A percentile compares a stretch with the other conserved stretches of the same genome.
Conservation (phyloP, 2,888 invertebrate species). For the Meteorus cinctellus region DNA sequence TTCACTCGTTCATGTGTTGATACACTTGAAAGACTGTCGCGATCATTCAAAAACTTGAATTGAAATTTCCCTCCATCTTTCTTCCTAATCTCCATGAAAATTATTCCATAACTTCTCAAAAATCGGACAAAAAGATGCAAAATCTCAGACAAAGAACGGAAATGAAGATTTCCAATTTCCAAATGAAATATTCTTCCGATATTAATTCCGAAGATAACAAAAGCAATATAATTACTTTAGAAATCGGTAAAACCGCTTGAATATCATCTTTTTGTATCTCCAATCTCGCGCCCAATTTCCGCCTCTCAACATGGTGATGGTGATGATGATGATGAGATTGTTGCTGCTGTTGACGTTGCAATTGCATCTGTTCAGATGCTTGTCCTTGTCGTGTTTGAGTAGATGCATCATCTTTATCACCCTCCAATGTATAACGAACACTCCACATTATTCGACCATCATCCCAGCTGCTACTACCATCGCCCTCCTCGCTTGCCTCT, state of each 20-base stretch:
- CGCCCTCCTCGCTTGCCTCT: constrained; percentile 87
- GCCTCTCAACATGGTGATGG: constrained; percentile 68
- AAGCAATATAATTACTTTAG: constrained; percentile 79
- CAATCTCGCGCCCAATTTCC: constrained; percentile 86
- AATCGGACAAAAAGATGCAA: too few species aligned
- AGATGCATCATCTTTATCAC: constrained; percentile 73
- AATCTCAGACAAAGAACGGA: too few species aligned
- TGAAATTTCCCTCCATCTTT: too few species aligned
- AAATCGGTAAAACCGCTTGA: constrained; percentile 93
- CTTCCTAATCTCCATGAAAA: too few species aligned
- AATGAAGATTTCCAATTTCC: too few species aligned
- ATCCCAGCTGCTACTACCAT: constrained; percentile 81
- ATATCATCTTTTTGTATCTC: constrained; percentile 96
- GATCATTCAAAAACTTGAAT: too few species aligned
- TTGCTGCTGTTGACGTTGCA: constrained; percentile 61
- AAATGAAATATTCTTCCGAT: too few species aligned
- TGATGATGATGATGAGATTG: constrained; percentile 65
- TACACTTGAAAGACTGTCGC: too few species aligned
- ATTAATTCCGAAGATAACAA: too few species aligned
- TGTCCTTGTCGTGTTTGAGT: constrained; percentile 63
- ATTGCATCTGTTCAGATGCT: constrained; percentile 57
- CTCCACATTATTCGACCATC: constrained; percentile 92
- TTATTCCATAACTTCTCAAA: too few species aligned
- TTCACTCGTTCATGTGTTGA: too few species aligned
- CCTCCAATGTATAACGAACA: constrained; percentile 82